A percentile compares a stretch with the other conserved stretches of the same genome.
phyloP scores from a whole-genome alignment of 2,888 invertebrate species.

The Sepioteuthis lessoniana region DNA sequence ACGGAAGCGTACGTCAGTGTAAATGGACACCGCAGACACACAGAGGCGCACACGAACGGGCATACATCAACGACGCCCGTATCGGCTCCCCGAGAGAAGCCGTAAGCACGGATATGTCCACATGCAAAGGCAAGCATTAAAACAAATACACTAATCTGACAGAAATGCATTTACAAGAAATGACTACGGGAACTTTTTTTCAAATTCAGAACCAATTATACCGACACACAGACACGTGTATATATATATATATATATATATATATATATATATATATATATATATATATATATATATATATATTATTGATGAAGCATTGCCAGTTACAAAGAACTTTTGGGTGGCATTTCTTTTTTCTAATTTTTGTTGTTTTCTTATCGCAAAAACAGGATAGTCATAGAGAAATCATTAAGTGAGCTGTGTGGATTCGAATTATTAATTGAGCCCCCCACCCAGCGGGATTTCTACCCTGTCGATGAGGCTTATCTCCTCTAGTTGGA shows the following conservation, averaged over 20 bases:
- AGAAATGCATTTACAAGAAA: not conserved
- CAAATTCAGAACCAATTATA: not conserved
- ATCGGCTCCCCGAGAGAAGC: not conserved
- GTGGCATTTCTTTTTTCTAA: no score
- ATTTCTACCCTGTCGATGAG: no score
- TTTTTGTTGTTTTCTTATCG: no score
- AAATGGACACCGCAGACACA: not conserved
- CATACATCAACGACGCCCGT: constrained; percentile 3
- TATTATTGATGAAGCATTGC: no score
- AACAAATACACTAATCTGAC: not conserved
- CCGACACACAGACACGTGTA: not conserved
- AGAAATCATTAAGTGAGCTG: no score
- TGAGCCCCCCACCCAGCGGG: no score
- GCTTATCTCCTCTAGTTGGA: no score
- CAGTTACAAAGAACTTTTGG: no score
- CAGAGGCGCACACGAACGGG: not conserved
- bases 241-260: not conserved
- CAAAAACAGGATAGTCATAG: no score
- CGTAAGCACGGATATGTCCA: not conserved
- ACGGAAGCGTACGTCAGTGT: constrained; percentile 23
- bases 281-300: no score
- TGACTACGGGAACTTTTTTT: not conserved
- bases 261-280: no score
- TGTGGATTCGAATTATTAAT: no score
- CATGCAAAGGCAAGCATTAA: not conserved